Conservation (phyloP, 2,888 invertebrate genomes). For the Drosophila pegasa region DNA sequence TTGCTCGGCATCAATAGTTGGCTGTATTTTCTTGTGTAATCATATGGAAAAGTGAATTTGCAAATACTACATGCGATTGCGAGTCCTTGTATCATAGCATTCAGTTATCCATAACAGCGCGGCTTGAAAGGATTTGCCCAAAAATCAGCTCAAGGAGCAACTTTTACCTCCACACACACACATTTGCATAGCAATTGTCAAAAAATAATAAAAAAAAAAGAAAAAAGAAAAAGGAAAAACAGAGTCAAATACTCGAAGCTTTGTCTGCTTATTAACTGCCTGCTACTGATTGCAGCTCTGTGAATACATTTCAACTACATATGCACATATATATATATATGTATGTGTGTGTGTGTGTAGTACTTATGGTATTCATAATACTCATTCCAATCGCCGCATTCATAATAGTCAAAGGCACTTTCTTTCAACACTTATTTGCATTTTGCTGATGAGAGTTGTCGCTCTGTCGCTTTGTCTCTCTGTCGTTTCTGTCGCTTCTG, state of each 20-base stretch:
- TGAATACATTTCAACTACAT: conserved; percentile 19
- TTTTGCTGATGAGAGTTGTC: conserved; percentile 55
- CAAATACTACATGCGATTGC: conserved; percentile 74
- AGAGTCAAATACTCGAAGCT: conserved; percentile 40
- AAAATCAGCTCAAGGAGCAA: conserved; percentile 29
- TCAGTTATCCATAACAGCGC: conserved; percentile 54
- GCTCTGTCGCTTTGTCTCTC: conserved; percentile 13
- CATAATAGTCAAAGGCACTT: conserved; percentile 39
- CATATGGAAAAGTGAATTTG: conserved; percentile 80
- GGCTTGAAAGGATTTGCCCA: conserved; percentile 50
- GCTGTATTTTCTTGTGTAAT: conserved; percentile 77
- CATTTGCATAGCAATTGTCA: conserved; percentile 66
- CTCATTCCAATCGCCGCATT: conserved; percentile 27
- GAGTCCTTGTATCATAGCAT: conserved; percentile 55
- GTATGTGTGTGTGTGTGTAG: background rate
- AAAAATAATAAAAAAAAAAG: conserved; percentile 14
- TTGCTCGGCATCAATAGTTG: conserved; percentile 67
- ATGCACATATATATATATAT: background rate
- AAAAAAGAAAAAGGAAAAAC: conserved; percentile 44
- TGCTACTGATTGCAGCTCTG: conserved; percentile 30
- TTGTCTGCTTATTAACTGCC: conserved; percentile 25
- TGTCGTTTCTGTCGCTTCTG: conserved; percentile 1
- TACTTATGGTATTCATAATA: conserved; percentile 4
- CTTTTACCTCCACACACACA: conserved; percentile 26
- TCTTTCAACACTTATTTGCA: conserved; percentile 61